These are phyloP conservation scores for Malacosoma neustria DNA, from an alignment of 2,888 invertebrate species.

Conservation along the genomic window DNA sequence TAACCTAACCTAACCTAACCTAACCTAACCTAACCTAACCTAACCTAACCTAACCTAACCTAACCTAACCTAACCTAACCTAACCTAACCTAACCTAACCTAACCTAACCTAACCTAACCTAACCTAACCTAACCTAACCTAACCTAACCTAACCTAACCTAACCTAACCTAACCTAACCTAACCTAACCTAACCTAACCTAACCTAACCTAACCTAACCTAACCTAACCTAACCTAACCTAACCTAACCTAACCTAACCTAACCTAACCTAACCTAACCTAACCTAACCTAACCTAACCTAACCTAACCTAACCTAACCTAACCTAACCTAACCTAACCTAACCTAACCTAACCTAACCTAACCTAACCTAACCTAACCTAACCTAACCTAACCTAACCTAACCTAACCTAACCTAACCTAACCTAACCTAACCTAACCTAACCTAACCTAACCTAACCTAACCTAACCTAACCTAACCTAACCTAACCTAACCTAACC, in stretches of 20 bases:
- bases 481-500: conserved; percentile 12
- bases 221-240: conserved; percentile 15
- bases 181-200: conserved; percentile 8
- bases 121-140: conserved; percentile 4
- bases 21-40: no score
- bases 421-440: conserved; percentile 10
- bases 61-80: conserved; percentile 4
- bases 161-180: conserved; percentile 5
- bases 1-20: no score
- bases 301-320: conserved; percentile 12
- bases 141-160: conserved; percentile 4
- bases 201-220: conserved; percentile 14
- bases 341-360: conserved; percentile 9
- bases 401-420: conserved; percentile 10
- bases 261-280: conserved; percentile 12
- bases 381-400: conserved; percentile 8
- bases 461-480: conserved; percentile 10
- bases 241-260: conserved; percentile 12
- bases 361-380: conserved; percentile 9
- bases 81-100: conserved; percentile 4
- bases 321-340: conserved; percentile 9
- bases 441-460: conserved; percentile 10
- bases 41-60: conserved; percentile 3
- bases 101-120: conserved; percentile 4
- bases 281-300: conserved; percentile 12